These are phyloP conservation scores for Salarias fasciatus DNA, from an alignment of 2,797 vertebrate genomes.

Conservation along the genomic window DNA sequence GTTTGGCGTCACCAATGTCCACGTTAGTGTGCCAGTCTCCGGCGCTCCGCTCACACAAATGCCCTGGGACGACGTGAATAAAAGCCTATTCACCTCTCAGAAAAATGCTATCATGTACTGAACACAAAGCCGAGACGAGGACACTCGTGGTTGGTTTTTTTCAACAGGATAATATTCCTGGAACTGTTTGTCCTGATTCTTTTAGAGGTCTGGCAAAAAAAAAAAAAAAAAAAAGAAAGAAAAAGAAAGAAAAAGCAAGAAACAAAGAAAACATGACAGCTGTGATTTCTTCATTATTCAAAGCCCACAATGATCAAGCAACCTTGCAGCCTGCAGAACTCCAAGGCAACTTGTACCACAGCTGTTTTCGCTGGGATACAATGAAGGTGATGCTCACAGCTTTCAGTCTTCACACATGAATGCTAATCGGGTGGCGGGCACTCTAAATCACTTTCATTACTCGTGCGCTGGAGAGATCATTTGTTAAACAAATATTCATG, in stretches of 20 bases:
- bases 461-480: conserved; percentile 34
- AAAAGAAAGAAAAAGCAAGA: conserved; percentile 6
- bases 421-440: conserved; percentile 21
- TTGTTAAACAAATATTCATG: conserved; percentile 51
- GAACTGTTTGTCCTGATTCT: conserved; percentile 10
- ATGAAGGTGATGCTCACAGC: conserved; percentile 8
- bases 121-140: conserved; percentile 42
- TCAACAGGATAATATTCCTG: conserved; percentile 16
- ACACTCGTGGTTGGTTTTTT: conserved; percentile 12
- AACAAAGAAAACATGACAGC: no score
- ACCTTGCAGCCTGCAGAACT: background rate
- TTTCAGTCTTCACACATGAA: conserved; percentile 8
- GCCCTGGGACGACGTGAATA: conserved; percentile 35
- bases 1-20: conserved; percentile 39
- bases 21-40: conserved; percentile 33
- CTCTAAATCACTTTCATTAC: conserved; percentile 21
- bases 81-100: conserved; percentile 43
- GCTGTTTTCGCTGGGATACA: background rate
- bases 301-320: background rate
- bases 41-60: conserved; percentile 48
- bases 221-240: conserved; percentile 5
- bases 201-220: background rate
- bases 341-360: background rate
- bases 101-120: conserved; percentile 30
- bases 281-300: conserved; percentile 5